Evolutionary conservation across 92 coral and sea anemone species (phyloP).

Genomic region (Actinostola sp.): DNA sequence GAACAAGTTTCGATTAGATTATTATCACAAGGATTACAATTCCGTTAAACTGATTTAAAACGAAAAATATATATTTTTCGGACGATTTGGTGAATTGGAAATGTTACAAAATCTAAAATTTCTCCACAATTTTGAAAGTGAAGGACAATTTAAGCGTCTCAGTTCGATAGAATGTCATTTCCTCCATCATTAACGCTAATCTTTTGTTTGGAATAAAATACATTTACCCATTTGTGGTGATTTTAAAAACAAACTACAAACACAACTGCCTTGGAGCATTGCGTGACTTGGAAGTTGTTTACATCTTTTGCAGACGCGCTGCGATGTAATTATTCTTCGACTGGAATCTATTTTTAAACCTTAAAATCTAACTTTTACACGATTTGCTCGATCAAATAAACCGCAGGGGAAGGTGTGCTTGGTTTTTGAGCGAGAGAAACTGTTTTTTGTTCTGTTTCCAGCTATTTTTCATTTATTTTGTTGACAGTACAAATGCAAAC

Average conservation of each 20-base stretch:
- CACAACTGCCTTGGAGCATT: conserved; percentile 7
- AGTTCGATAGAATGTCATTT: not conserved
- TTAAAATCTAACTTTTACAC: too few species aligned
- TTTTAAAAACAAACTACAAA: conserved; percentile 5
- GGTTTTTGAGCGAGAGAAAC: too few species aligned
- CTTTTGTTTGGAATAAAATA: not conserved
- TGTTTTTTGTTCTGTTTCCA: too few species aligned
- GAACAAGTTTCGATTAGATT: not conserved
- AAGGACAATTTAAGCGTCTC: not conserved
- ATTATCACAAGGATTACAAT: not conserved
- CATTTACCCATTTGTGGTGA: not conserved
- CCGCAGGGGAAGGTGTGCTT: too few species aligned
- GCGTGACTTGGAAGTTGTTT: conserved; percentile 24
- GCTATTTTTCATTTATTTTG: too few species aligned
- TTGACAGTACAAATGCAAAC: too few species aligned
- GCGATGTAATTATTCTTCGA: not conserved
- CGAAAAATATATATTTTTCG: not conserved
- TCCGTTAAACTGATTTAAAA: not conserved
- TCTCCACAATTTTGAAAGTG: not conserved
- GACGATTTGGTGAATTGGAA: not conserved
- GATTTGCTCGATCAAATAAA: too few species aligned
- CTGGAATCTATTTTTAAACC: too few species aligned
- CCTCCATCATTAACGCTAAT: not conserved
- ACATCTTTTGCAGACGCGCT: not conserved
- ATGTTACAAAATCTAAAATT: not conserved